phyloP scores from a whole-genome alignment of 2,888 invertebrate genomes.

The Callyntrura guangdongensis region DNA sequence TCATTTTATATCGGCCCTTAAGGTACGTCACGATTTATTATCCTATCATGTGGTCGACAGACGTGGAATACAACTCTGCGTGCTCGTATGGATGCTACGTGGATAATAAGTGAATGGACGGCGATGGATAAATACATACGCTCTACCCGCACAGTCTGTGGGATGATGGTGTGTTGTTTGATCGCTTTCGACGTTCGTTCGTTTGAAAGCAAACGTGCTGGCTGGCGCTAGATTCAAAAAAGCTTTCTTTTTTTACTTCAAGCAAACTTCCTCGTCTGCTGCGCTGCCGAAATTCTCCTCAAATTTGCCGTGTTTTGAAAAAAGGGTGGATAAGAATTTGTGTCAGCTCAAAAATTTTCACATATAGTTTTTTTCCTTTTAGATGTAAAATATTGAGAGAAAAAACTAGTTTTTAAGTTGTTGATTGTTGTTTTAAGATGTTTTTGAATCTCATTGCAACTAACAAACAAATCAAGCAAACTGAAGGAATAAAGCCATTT shows the following conservation, averaged over 20 bases:
- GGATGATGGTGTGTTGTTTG: slow-evolving; percentile 3
- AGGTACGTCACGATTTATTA: slow-evolving; percentile 79
- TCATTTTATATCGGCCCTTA: slow-evolving; percentile 72
- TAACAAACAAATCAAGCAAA: too few species aligned
- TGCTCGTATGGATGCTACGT: slow-evolving; percentile 27
- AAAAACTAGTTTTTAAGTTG: too few species aligned
- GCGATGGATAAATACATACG: neutral
- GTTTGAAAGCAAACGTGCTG: neutral
- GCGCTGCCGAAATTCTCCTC: neutral
- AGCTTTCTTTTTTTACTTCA: neutral
- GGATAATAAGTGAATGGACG: slow-evolving; percentile 46
- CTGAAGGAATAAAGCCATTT: neutral
- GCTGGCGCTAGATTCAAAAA: neutral
- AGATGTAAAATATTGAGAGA: too few species aligned
- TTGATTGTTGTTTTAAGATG: too few species aligned
- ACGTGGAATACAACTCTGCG: slow-evolving; percentile 63
- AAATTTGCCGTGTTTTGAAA: too few species aligned
- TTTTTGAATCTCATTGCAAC: neutral
- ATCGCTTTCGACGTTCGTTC: neutral
- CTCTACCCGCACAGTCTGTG: neutral
- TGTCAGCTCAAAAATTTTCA: too few species aligned
- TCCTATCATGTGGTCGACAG: slow-evolving; percentile 79
- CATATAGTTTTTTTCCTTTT: too few species aligned
- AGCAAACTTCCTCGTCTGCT: slow-evolving; percentile 2
- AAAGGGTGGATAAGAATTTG: too few species aligned